phyloP scores from a whole-genome alignment of 2,888 invertebrate genomes.

The Drosophila hamatofila region DNA sequence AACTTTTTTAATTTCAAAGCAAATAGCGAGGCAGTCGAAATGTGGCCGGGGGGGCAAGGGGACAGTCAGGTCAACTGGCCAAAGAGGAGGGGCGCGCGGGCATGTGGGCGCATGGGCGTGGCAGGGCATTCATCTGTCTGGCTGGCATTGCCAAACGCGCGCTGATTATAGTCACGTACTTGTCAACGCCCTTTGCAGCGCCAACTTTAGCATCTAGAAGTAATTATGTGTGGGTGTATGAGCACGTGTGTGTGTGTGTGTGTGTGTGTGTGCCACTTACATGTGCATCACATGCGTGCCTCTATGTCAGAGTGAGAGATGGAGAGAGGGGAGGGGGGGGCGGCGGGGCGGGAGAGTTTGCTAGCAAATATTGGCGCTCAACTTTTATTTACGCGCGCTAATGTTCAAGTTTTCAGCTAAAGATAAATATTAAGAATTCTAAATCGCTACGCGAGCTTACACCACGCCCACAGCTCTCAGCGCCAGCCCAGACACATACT shows the following conservation, averaged over 20 bases:
- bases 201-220: slow-evolving; percentile 41
- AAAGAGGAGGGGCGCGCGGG: slow-evolving; percentile 1
- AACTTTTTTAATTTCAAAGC: slow-evolving; percentile 80
- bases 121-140: slow-evolving; percentile 5
- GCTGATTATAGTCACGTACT: slow-evolving; percentile 77
- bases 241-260: slow-evolving; percentile 15
- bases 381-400: slow-evolving; percentile 78
- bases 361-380: slow-evolving; percentile 72
- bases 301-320: slow-evolving; percentile 9
- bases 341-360: slow-evolving; percentile 22
- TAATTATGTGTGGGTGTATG: slow-evolving; percentile 56
- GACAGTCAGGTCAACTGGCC: slow-evolving; percentile 14
- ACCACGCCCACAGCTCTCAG: not conserved
- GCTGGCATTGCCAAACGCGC: slow-evolving; percentile 41
- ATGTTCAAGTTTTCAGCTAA: slow-evolving; percentile 77
- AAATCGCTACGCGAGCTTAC: slow-evolving; percentile 57
- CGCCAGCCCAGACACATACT: slow-evolving; percentile 55
- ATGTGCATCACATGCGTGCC: slow-evolving; percentile 29
- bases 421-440: slow-evolving; percentile 79
- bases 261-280: slow-evolving; percentile 9
- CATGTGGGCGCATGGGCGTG: not conserved
- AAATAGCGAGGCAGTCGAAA: slow-evolving; percentile 52
- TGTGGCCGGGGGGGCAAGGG: not conserved
- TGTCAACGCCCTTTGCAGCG: slow-evolving; percentile 62
- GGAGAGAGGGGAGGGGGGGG: not conserved